Percentiles rank a stretch among this genome's conserved stretches.
phyloP scores from a whole-genome alignment of 30 jellyfish, hydroid and myxozoan genomes.

The Pelagia noctiluca region DNA sequence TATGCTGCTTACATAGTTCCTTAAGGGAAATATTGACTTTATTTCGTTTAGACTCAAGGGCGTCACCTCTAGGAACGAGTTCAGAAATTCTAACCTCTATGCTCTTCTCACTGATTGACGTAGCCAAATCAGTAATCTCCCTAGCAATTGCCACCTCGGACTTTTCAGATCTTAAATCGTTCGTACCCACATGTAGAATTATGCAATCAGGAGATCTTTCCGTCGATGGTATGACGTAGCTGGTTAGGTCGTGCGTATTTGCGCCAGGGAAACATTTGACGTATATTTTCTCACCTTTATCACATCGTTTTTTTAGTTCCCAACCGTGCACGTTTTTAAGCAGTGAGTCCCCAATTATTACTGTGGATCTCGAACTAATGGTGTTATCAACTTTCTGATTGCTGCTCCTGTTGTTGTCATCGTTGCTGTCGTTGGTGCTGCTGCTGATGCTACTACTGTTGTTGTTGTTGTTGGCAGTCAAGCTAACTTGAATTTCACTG shows the following conservation, averaged over 20 bases:
- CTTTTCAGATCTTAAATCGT: constrained; percentile 12
- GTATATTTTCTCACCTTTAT: not conserved
- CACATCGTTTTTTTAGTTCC: not conserved
- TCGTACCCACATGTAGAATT: constrained; percentile 18
- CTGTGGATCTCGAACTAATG: too few species aligned
- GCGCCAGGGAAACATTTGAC: not conserved
- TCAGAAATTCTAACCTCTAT: constrained; percentile 9
- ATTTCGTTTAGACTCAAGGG: not conserved
- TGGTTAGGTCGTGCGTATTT: not conserved
- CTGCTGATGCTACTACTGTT: too few species aligned
- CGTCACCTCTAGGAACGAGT: constrained; percentile 14
- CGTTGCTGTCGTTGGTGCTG: too few species aligned
- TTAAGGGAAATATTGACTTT: not conserved
- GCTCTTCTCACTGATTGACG: not conserved
- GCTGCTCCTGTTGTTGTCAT: too few species aligned
- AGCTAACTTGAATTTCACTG: too few species aligned
- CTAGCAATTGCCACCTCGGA: constrained; percentile 10
- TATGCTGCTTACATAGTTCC: constrained; percentile 17
- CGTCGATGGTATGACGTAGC: constrained; percentile 7
- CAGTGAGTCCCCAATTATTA: constrained; percentile 11
- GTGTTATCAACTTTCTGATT: too few species aligned
- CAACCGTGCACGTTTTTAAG: not conserved
- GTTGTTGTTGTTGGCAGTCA: too few species aligned
- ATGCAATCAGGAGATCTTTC: not conserved
- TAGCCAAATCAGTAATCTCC: constrained; percentile 4